phyloP scores from a whole-genome alignment of 2,888 invertebrate species.

The Cyrtodaria siliqua region DNA sequence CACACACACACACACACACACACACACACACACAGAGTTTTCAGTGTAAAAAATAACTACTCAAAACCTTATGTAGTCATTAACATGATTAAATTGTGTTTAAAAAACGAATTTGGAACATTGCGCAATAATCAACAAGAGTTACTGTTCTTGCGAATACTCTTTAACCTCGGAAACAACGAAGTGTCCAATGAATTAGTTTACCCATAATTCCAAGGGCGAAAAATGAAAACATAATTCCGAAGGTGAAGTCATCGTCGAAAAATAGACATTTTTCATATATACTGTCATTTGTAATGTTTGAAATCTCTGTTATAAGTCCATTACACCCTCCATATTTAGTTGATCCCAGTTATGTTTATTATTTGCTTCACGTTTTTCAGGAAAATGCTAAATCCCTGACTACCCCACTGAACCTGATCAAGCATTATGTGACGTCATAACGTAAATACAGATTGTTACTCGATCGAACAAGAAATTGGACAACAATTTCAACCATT shows the following conservation, averaged over 20 bases:
- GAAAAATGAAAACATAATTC: constrained; percentile 54
- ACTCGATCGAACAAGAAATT: neutral
- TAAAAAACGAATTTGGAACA: neutral
- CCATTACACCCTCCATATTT: no score
- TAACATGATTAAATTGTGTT: no score
- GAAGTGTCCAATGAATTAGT: constrained; percentile 42
- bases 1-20: no score
- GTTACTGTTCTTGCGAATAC: neutral
- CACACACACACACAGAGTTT: no score
- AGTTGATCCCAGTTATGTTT: no score
- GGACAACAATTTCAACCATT: constrained; percentile 1
- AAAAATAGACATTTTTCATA: constrained; percentile 19
- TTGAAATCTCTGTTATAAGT: neutral
- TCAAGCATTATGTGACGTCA: constrained; percentile 79
- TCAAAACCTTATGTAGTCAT: no score
- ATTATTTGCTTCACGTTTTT: constrained; percentile 3
- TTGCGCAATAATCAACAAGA: constrained; percentile 4
- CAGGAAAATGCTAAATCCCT: constrained; percentile 9
- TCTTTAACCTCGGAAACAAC: constrained; percentile 30
- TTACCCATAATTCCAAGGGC: constrained; percentile 58
- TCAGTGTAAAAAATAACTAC: no score
- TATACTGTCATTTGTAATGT: no score
- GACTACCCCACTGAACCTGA: neutral
- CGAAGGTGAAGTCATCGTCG: constrained; percentile 72
- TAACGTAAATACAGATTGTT: constrained; percentile 75